Percentiles rank a stretch among this genome's conserved stretches.
phyloP scores from a whole-genome alignment of 2,888 invertebrate genomes.

The Andrena dorsata region DNA sequence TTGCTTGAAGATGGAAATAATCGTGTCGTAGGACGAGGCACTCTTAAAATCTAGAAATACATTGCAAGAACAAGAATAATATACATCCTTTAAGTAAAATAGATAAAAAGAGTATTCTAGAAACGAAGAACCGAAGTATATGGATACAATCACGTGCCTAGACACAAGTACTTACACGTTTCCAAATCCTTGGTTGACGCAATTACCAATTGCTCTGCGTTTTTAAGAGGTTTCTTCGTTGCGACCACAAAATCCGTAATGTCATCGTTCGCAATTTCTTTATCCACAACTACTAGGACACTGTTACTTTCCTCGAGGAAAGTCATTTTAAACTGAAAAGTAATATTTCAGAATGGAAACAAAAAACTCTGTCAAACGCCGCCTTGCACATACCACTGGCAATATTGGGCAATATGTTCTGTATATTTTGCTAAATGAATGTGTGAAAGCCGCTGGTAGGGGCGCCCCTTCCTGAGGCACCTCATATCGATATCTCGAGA shows the following conservation, averaged over 20 bases:
- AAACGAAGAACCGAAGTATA: background rate
- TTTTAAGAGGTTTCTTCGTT: slow-evolving; percentile 85
- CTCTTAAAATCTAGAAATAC: slow-evolving; percentile 45
- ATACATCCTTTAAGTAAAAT: background rate
- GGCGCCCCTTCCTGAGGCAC: no score
- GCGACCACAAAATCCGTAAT: slow-evolving; percentile 85
- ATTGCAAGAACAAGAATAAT: background rate
- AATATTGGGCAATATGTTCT: no score
- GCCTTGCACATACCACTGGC: no score
- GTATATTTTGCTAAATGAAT: no score
- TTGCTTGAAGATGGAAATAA: slow-evolving; percentile 86
- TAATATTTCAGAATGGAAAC: background rate
- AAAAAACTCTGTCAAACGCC: no score
- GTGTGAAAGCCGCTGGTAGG: no score
- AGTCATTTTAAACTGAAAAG: slow-evolving; percentile 39
- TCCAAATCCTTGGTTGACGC: slow-evolving; percentile 88
- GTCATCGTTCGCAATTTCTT: slow-evolving; percentile 43
- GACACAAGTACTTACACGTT: slow-evolving; percentile 86
- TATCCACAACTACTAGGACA: slow-evolving; percentile 49
- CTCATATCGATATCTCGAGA: no score
- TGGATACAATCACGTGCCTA: no score
- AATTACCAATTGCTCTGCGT: slow-evolving; percentile 86
- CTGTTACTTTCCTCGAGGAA: slow-evolving; percentile 37
- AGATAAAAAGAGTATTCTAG: background rate
- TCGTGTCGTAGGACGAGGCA: slow-evolving; percentile 87